A percentile compares a stretch with the other conserved stretches of the same genome.
Conservation (phyloP, 1,140 invertebrate species). For the Cotesia typhae region DNA sequence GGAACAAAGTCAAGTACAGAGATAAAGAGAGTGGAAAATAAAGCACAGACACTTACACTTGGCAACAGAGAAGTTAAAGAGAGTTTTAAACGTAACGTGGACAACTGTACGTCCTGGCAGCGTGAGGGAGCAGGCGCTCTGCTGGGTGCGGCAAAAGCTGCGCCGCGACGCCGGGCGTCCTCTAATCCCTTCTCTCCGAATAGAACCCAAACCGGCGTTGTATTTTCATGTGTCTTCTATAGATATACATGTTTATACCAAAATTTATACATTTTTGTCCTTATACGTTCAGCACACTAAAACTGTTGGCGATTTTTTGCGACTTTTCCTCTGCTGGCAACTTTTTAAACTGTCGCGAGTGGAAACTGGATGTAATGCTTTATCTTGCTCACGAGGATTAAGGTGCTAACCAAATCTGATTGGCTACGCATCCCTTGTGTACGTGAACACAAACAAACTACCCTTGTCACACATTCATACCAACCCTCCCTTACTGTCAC, state of each 20-base stretch:
- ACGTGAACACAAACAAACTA: not conserved
- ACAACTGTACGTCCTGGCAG: constrained; percentile 42
- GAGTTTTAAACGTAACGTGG: constrained; percentile 26
- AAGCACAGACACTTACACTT: constrained; percentile 40
- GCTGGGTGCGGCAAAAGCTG: constrained; percentile 59
- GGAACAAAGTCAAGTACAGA: no score
- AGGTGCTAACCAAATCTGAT: constrained; percentile 5
- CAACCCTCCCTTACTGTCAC: not conserved
- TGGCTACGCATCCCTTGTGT: constrained; percentile 25
- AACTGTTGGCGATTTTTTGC: not conserved
- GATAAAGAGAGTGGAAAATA: not conserved
- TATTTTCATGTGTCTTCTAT: not conserved
- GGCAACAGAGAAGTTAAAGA: constrained; percentile 48
- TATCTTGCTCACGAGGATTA: no score
- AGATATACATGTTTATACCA: not conserved
- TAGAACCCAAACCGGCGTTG: not conserved
- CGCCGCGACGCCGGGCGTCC: constrained; percentile 55
- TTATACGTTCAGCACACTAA: not conserved
- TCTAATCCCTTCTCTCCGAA: constrained; percentile 28
- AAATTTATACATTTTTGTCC: not conserved
- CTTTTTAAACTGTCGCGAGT: no score
- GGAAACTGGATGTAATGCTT: no score
- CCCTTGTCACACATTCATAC: not conserved
- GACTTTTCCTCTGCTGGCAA: no score
- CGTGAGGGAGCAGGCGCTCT: constrained; percentile 54